Evolutionary conservation across 2,113 vertebrate species (phyloP).

Genomic region (Megalops atlanticus): DNA sequence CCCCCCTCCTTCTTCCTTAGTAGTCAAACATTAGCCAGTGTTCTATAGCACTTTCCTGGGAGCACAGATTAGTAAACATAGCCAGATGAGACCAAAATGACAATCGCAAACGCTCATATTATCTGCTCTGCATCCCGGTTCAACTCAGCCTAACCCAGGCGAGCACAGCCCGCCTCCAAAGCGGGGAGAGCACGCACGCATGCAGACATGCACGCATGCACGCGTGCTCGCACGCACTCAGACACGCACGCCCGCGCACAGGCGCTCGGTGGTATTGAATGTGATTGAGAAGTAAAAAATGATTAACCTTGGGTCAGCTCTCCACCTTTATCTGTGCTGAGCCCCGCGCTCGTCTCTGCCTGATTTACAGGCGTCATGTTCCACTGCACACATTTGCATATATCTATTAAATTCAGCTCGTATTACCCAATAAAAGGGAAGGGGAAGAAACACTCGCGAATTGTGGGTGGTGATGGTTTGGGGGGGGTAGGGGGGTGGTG

Average conservation of each 20-base stretch:
- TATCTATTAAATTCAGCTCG: conserved; percentile 83
- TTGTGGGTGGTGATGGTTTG: conserved; percentile 2
- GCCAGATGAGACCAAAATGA: not conserved
- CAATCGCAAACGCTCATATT: not conserved
- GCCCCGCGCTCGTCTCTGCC: conserved; percentile 88
- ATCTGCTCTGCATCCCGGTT: not conserved
- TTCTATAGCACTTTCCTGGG: not conserved
- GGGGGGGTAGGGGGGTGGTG: conserved; percentile 29
- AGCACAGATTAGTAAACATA: not conserved
- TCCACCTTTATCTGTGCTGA: conserved; percentile 84
- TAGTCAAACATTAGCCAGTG: not conserved
- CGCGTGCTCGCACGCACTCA: conserved; percentile 24
- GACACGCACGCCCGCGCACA: conserved; percentile 40
- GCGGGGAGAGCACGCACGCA: conserved; percentile 25
- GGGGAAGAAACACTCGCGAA: conserved; percentile 25
- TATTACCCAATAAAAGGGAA: conserved; percentile 75
- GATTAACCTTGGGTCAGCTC: conserved; percentile 90
- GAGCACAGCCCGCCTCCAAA: not conserved
- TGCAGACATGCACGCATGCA: conserved; percentile 27
- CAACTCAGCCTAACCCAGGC: not conserved
- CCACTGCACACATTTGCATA: conserved; percentile 89
- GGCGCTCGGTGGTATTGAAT: conserved; percentile 74
- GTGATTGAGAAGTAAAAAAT: conserved; percentile 94
- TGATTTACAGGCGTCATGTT: conserved; percentile 89
- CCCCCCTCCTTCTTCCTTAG: too few relatives aligned